Base-by-base conservation (phyloP, 2,113 vertebrate genomes). In the Loxodonta africana region DNA sequence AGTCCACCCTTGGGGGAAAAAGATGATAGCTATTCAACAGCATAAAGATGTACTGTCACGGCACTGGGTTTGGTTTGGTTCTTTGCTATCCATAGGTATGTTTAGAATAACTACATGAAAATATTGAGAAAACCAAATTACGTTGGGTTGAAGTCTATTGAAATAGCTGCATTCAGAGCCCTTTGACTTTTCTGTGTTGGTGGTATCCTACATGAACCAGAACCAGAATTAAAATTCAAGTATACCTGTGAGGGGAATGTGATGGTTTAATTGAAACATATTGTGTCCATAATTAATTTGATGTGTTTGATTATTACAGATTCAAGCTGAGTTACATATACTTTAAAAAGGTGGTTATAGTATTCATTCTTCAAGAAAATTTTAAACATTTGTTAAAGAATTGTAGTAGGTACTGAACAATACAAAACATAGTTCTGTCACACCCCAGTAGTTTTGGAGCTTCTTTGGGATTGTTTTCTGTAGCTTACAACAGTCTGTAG, bases 301-400 rank as follows among this genome's bases (percentile, higher is more conserved):
- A 18, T 30, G 0, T 83, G 26, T 83, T 65, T 95, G 83, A 82
- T 92, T 94, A 63, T 74, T 80, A 81, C 33, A 77, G 60, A 90
- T 71, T 83, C 26, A 71, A 25, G 86, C 25, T 89, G 25, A 90
- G 33, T 81, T 69, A 90, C 2, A 11, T 69, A 21, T 92, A 65
- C 53, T 95, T 88, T 85, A 41, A 78, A 88, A 71, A 78, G 77
- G 26, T n/a, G 77, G 26, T 65, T 57, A 33, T 0, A 33, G 44
- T n/a, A 87, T 63, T 90, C 28, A 83, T 37, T 87, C 88, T 53
- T 92, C 30, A 83, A 14, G 10, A 94, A 88, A 91, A 88, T 53
- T 48, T 69, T 86, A 78, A 44, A 8, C 88, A 65, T 25, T 15
- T 11, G 41, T 28, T 21, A 67, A 33, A 33, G 30, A n/a, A n/a